Evolutionary conservation across 92 coral and sea anemone species (phyloP).

Genomic region (Metridium senile): DNA sequence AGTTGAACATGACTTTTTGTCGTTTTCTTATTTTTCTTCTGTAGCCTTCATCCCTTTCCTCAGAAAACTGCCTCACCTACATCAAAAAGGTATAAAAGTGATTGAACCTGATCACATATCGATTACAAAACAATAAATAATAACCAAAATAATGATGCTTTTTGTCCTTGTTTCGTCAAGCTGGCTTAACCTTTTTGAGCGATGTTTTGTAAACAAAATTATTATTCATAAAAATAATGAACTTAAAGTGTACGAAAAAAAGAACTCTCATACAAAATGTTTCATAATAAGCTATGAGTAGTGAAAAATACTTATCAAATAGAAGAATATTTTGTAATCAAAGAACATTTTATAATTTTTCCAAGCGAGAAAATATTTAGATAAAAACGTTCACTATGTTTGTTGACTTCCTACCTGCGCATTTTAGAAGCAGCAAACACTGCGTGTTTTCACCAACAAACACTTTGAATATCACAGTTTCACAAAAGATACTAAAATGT

Average conservation of each 20-base stretch:
- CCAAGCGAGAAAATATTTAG: no score
- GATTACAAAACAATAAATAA: background rate
- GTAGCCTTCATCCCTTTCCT: slow-evolving; percentile 93
- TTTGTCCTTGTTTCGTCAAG: background rate
- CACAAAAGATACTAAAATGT: background rate
- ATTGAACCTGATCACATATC: background rate
- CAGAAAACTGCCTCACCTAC: slow-evolving; percentile 81
- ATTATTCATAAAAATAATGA: slow-evolving; percentile 15
- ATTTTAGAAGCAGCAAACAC: background rate
- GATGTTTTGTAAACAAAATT: slow-evolving; percentile 29
- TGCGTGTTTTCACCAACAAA: background rate
- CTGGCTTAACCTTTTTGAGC: slow-evolving; percentile 13
- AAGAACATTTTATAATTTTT: no score
- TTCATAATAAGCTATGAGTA: no score
- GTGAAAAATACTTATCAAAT: no score
- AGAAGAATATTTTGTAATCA: no score
- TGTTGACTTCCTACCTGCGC: background rate
- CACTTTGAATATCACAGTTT: background rate
- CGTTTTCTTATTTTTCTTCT: slow-evolving; percentile 86
- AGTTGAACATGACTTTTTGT: slow-evolving; percentile 97
- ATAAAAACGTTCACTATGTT: no score
- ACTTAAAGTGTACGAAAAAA: background rate
- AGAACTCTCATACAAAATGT: no score
- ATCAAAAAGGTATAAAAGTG: background rate
- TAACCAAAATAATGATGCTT: background rate